phyloP scores from a whole-genome alignment of 2,888 invertebrate species.

The Tipula confusa region DNA sequence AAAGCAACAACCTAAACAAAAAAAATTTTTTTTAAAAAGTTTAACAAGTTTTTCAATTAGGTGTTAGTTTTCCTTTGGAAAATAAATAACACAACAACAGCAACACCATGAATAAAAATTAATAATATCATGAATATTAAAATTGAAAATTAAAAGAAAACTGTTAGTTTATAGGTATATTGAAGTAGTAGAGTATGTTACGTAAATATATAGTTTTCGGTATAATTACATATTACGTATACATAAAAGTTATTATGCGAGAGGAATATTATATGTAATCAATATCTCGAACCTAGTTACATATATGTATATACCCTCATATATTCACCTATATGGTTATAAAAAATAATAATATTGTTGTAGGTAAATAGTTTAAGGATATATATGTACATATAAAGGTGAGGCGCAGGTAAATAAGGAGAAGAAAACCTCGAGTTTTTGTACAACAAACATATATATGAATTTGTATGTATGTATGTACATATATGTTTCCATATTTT shows the following conservation, averaged over 20 bases:
- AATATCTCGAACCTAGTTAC: not conserved
- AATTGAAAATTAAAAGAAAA: conserved; percentile 20
- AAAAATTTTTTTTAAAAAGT: not conserved
- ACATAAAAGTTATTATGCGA: not conserved
- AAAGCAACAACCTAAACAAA: not conserved
- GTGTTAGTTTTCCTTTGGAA: not conserved
- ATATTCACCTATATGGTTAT: not conserved
- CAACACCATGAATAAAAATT: not conserved
- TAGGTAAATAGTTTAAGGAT: not conserved
- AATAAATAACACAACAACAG: not conserved
- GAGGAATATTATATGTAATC: not conserved
- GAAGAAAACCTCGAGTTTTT: not conserved
- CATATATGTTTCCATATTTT: not conserved
- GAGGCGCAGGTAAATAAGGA: not conserved
- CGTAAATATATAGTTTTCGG: not conserved
- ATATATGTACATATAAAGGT: too few species aligned
- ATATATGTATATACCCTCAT: not conserved
- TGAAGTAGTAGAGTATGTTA: not conserved
- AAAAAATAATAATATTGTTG: not conserved
- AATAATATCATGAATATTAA: conserved; percentile 25
- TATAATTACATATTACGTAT: not conserved
- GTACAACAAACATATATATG: too few species aligned
- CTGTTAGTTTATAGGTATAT: not conserved
- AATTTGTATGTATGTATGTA: too few species aligned
- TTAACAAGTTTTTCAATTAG: conserved; percentile 12